These are phyloP conservation scores for Parnassius smintheus DNA, from an alignment of 2,888 invertebrate genomes.

Conservation along the genomic window DNA sequence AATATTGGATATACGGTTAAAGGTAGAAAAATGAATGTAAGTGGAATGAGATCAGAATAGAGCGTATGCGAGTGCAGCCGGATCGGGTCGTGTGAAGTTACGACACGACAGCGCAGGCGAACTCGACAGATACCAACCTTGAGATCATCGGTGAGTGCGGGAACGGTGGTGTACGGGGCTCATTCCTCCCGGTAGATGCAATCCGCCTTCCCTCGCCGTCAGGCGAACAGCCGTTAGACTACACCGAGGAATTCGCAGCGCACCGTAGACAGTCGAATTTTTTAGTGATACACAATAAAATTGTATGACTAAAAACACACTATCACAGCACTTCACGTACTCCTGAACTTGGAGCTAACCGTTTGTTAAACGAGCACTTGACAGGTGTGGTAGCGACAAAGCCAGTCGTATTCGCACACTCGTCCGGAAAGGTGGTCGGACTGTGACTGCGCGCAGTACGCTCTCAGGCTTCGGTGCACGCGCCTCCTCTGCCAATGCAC, in stretches of 20 bases:
- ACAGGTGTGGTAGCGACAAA: conserved; percentile 64
- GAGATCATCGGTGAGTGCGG: conserved; percentile 80
- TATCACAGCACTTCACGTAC: conserved; percentile 76
- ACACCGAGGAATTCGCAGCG: conserved; percentile 67
- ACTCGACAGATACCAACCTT: conserved; percentile 64
- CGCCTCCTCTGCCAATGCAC: conserved; percentile 47
- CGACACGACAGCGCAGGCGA: conserved; percentile 50
- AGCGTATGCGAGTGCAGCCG: conserved; percentile 58
- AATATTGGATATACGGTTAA: no score
- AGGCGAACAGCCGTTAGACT: conserved; percentile 75
- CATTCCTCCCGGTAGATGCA: conserved; percentile 77
- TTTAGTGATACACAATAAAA: conserved; percentile 73
- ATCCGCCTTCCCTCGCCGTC: conserved; percentile 74
- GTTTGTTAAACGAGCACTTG: conserved; percentile 70
- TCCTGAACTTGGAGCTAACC: conserved; percentile 65
- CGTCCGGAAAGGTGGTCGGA: conserved; percentile 74
- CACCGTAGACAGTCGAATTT: conserved; percentile 67
- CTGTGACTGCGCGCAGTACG: conserved; percentile 65
- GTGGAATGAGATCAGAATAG: conserved; percentile 65
- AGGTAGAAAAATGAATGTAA: conserved; percentile 36
- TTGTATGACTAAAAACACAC: conserved; percentile 79
- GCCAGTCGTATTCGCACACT: conserved; percentile 57
- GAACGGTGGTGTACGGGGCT: conserved; percentile 75
- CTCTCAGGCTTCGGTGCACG: conserved; percentile 45
- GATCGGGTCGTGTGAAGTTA: conserved; percentile 60